Evolutionary conservation across 2,797 vertebrate genomes (phyloP), one percentile per base, ranked within the genome.

Genomic region (Perdix hodgsoniae): DNA sequence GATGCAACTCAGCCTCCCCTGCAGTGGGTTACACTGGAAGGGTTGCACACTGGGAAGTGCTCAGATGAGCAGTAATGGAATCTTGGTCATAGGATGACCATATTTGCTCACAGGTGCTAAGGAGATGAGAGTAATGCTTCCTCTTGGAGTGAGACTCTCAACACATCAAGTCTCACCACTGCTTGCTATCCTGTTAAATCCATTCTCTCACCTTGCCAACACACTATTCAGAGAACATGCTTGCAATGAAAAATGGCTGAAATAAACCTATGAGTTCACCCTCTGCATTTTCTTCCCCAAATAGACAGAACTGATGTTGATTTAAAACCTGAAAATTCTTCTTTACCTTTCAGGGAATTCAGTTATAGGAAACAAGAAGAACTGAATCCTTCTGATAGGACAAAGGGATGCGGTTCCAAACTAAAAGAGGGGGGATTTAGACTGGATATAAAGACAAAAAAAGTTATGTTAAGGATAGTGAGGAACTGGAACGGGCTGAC

Each of bases 341-440:
- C 33, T 78, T 86, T 91, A 87, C 78, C 77, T 90, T 66, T 81
- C 86, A 66, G 80, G 91, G 82, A 90, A 91, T 52, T 86, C 69
- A 37, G 81, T 86, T 59, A 85, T 8, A 44, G 80, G 66, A 29
- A 86, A 86, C 14, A 54, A 27, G 49, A 24, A 14, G 49, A 50
- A 50, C 9, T 16, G 49, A 50, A 50, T 27, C 47, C 13, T 50
- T 50, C 26, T 50, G 49, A 50, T 27, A 50, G 26, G 49, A 50
- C 14, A 50, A 50, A 26, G 26, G 49, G 49, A 39, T 39, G 13
- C 27, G 14, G 49, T 50, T 27, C 14, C 49, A 50, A 50, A 50
- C 14, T 27, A 50, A 50, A 50, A 50, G 22, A 47, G 49, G 14
- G 26, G 49, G 9, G 49, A 27, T 27, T 27, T 50, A 27, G 49